Percentiles rank a stretch among this genome's conserved stretches.
These are phyloP conservation scores for Equus quagga DNA, from an alignment of 2,113 vertebrate genomes.

Conservation along the genomic window DNA sequence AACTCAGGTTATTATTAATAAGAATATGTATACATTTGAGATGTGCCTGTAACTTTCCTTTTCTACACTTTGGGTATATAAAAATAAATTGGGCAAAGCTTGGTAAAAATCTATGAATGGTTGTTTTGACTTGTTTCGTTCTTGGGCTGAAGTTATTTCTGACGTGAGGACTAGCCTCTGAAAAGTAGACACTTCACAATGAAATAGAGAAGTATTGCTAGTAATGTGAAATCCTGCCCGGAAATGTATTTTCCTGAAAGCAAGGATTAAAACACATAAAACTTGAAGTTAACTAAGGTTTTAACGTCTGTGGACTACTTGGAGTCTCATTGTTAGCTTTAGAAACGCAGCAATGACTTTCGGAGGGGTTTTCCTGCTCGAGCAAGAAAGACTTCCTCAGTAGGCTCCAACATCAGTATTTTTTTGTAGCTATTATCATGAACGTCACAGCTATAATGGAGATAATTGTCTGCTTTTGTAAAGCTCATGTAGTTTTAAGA, in stretches of 20 bases:
- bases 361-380: neutral
- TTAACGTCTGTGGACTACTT: neutral
- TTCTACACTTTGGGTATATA: neutral
- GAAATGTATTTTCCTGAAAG: neutral
- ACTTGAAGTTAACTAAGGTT: neutral
- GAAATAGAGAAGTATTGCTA: neutral
- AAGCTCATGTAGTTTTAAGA: neutral
- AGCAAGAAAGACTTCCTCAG: neutral
- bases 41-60: neutral
- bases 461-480: neutral
- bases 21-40: neutral
- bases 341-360: neutral
- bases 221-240: neutral
- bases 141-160: neutral
- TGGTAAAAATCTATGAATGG: neutral
- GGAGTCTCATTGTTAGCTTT: neutral
- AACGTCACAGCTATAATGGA: neutral
- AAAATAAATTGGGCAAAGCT: neutral
- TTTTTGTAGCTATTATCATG: neutral
- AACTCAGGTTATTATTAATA: neutral
- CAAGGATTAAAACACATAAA: constrained; percentile 11
- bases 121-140: neutral
- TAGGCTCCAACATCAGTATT: neutral
- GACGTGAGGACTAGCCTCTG: neutral
- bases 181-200: neutral